Evolutionary conservation across 2,888 invertebrate species (phyloP).

Genomic region (Caenorhabditis sp.): DNA sequence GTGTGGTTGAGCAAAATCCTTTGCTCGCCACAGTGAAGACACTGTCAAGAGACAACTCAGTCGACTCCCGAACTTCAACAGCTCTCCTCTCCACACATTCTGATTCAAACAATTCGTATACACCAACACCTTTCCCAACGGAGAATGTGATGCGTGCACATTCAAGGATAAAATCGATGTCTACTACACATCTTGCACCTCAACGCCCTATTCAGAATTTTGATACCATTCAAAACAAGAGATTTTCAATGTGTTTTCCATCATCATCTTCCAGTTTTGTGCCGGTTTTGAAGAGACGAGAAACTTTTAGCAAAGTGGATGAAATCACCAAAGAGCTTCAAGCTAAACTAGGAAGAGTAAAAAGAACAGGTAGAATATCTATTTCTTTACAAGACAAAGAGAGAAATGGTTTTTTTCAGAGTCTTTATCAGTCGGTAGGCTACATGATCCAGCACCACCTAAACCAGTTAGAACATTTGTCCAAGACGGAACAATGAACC

Average conservation of each 20-base stretch:
- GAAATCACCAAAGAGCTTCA: slow-evolving; percentile 33
- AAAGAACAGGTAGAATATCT: slow-evolving; percentile 27
- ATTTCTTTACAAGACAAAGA: background rate
- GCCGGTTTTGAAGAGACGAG: slow-evolving; percentile 36
- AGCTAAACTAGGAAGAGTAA: slow-evolving; percentile 28
- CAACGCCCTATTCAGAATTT: background rate
- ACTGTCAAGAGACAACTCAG: slow-evolving; percentile 28
- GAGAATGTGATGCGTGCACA: background rate
- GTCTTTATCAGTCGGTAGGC: slow-evolving; percentile 25
- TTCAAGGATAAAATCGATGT: slow-evolving; percentile 14
- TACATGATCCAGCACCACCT: slow-evolving; percentile 28
- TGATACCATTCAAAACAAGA: background rate
- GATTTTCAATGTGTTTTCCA: slow-evolving; percentile 41
- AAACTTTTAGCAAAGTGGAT: slow-evolving; percentile 47
- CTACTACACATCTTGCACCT: slow-evolving; percentile 23
- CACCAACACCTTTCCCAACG: slow-evolving; percentile 35
- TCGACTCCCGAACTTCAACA: slow-evolving; percentile 49
- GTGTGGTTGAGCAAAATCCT: background rate
- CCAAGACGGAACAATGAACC: slow-evolving; percentile 11
- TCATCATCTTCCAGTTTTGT: slow-evolving; percentile 32
- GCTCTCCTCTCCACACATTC: slow-evolving; percentile 34
- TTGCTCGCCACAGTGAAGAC: background rate
- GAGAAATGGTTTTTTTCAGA: no score
- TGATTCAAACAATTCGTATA: slow-evolving; percentile 24
- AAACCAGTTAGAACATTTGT: slow-evolving; percentile 34